Evolutionary conservation across 2,888 invertebrate species (phyloP).

Genomic region (Pammene aurita): DNA sequence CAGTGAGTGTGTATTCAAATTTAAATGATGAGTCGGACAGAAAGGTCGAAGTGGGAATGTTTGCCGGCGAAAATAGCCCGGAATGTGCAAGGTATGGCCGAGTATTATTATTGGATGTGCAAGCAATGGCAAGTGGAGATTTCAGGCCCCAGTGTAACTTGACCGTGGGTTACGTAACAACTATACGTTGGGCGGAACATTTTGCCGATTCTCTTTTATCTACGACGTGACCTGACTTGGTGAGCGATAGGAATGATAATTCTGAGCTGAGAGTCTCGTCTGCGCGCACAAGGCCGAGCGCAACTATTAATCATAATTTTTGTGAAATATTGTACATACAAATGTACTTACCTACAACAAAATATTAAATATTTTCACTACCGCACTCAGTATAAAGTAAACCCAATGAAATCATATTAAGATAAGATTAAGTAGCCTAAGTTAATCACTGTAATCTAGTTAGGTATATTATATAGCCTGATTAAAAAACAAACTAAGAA

Average conservation of each 20-base stretch:
- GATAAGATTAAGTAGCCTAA: no score
- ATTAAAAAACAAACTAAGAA: no score
- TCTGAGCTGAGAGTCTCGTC: constrained; percentile 10
- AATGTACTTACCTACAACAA: no score
- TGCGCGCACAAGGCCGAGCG: constrained; percentile 25
- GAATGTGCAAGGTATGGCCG: constrained; percentile 34
- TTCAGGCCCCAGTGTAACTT: neutral
- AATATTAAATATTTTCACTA: no score
- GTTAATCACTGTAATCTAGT: no score
- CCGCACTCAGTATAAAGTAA: no score
- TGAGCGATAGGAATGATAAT: neutral
- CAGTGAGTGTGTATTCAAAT: constrained; percentile 18
- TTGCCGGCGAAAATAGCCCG: constrained; percentile 34
- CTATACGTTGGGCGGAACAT: neutral
- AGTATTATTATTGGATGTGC: neutral
- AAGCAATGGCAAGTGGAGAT: neutral
- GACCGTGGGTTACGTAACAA: neutral
- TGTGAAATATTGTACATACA: neutral
- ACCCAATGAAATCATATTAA: no score
- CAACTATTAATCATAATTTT: constrained; percentile 7
- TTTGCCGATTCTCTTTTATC: neutral
- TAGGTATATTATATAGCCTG: no score
- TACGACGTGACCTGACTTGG: no score
- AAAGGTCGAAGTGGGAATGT: constrained; percentile 34
- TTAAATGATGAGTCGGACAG: constrained; percentile 26